Base-by-base conservation (phyloP, 2,888 invertebrate genomes). In the Drosophila emarginata region DNA sequence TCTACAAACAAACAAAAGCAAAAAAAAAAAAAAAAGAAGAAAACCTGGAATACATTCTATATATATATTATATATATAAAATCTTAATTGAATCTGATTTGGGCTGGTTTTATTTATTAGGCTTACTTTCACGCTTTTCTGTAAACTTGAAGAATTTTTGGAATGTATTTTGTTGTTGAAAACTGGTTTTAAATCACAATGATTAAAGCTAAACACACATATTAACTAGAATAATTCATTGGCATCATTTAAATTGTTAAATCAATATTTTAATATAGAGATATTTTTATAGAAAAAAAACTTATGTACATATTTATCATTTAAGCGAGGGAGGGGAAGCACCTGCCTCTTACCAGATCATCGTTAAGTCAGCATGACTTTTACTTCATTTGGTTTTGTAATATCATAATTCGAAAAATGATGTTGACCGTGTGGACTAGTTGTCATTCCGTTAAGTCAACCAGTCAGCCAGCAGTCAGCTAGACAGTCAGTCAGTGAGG, bases 181-280 rank as follows among this genome's bases (percentile, higher is more conserved):
- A 32, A 11, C 40, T 12, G 53, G 45, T 28, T 40, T 21, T n/a
- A 18, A 53, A 58, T 51, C 23, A n/a, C 52, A 61, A 50, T 61
- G 54, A 45, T 11, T 36, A 60, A 64, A 61, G 59, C 54, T 61
- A 67, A 66, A 70, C 32, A 32, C 32, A 32, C 9, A 56, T 32
- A 53, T 64, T 64, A 61, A 32, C 45, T 45, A 45, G 45, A 45
- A 45, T 45, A 45, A 45, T 21, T 45, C 45, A 45, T 45, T 45
- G 45, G 52, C 36, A 57, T 61, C 57, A 68, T 72, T 72, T 72
- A 72, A 74, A 70, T 69, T 56, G 61, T 59, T 64, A 40, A 66
- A 61, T 69, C 61, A 66, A 69, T 74, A 73, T 66, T 64, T 62
- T 23, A 51, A 28, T 51, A 51, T 18, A 45, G 4, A 45, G 21